Evolutionary conservation across 2,113 vertebrate genomes (phyloP), one percentile per base, ranked within the genome.

Genomic region (Lophochroa leadbeateri): DNA sequence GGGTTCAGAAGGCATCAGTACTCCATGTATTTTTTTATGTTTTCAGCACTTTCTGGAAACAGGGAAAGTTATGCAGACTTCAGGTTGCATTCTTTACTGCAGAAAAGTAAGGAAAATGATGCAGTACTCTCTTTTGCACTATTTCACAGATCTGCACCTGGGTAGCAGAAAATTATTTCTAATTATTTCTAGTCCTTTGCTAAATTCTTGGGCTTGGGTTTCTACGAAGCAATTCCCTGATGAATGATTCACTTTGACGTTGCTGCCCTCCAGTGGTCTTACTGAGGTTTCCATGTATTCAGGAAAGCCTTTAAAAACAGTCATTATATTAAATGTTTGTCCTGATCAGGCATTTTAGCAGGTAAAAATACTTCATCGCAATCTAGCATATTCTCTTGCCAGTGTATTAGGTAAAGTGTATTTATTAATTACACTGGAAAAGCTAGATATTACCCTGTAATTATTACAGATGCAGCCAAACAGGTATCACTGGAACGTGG

Each of bases 241-340:
- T 13, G 44, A 9, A 50, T 35, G 31, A 18, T 96, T 94, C 67
- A 14, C 84, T 94, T 96, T 47, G 94, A 82, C 90, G 29, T 77
- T 97, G 90, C 96, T 95, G 96, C 96, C 96, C 96, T 96, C 94
- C 58, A 74, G 94, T 80, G 96, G 94, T 67, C 6, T 16, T 14
- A 2, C 6, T 60, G 14, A 92, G 25, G 4, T 67, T 72, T 69
- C 63, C 20, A 6, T 5, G 18, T 55, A 21, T 37, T 37, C 46
- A 46, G 61, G 43, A 82, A 88, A 90, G 11, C 33, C 31, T 86
- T 81, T 46, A 27, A 49, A 83, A 94, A 27, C 31, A 50, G 80
- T 41, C 7, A 7, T 17, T 33, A 17, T 15, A 24, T 86, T 50
- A 39, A 71, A 58, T 67, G 50, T 71, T 25, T 71, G 24, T 44